phyloP scores from a whole-genome alignment of 2,888 invertebrate genomes.

The Altica lythri region DNA sequence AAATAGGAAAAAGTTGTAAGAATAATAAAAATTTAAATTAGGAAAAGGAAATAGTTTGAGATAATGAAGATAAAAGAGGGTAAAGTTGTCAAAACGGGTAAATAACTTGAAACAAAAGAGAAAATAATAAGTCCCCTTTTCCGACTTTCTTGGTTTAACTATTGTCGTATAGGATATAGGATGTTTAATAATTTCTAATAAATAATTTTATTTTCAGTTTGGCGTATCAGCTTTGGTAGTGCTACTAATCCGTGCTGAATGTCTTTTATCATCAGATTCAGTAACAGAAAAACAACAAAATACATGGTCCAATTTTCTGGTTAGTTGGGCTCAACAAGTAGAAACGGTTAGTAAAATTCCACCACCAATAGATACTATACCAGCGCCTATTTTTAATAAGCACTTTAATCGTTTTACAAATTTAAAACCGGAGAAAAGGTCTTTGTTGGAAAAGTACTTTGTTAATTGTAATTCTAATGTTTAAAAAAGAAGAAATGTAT shows the following conservation, averaged over 20 bases:
- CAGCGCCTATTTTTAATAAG: conserved; percentile 49
- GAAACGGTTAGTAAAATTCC: conserved; percentile 45
- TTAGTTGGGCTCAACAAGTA: conserved; percentile 58
- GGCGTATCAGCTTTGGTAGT: conserved; percentile 62
- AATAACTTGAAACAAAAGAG: no score
- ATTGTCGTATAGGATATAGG: no score
- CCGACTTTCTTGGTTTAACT: no score
- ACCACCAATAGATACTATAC: conserved; percentile 51
- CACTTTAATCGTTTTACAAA: conserved; percentile 49
- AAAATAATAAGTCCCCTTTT: no score
- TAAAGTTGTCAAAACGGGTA: no score
- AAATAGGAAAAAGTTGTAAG: no score
- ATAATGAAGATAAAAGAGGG: no score
- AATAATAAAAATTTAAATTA: no score
- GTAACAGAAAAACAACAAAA: conserved; percentile 49
- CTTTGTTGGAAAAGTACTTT: conserved; percentile 50
- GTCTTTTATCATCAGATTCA: conserved; percentile 53
- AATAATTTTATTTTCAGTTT: conserved; percentile 56
- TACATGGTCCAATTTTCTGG: conserved; percentile 63
- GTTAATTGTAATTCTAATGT: conserved; percentile 39
- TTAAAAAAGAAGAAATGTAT: conserved; percentile 17
- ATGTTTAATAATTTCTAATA: not conserved
- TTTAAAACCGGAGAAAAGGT: conserved; percentile 46
- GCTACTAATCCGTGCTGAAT: conserved; percentile 60
- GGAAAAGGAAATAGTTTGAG: no score